phyloP scores from a whole-genome alignment of 2,113 vertebrate species.

The Chamaea fasciata region DNA sequence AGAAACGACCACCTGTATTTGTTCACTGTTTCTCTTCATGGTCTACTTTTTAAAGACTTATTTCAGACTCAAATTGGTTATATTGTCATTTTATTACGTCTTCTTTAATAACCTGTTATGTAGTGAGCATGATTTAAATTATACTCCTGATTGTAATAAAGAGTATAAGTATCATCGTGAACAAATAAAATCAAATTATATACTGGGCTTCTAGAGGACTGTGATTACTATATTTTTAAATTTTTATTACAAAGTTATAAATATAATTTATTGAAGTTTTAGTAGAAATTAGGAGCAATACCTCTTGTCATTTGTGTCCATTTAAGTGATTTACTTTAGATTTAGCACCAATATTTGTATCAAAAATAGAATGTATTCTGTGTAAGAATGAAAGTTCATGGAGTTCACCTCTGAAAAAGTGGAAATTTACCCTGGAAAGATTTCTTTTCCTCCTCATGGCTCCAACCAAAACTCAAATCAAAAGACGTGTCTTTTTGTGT shows the following conservation, averaged over 20 bases:
- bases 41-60: neutral
- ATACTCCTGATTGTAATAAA: neutral
- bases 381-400: neutral
- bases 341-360: neutral
- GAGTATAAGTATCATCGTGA: neutral
- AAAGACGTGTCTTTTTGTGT: neutral
- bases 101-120: constrained; percentile 41
- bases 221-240: neutral
- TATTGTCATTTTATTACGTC: constrained; percentile 32
- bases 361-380: neutral
- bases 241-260: neutral
- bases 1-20: neutral
- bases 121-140: constrained; percentile 25
- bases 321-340: neutral
- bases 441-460: accelerated
- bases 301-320: neutral
- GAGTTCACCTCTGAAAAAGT: neutral
- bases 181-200: constrained; percentile 38
- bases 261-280: neutral
- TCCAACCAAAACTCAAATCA: neutral
- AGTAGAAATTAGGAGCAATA: neutral
- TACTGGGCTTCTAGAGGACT: neutral
- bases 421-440: neutral
- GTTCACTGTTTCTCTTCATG: neutral
- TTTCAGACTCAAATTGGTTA: neutral